Evolutionary conservation across 2,113 vertebrate species (phyloP).

Genomic region (Noctilio leporinus): DNA sequence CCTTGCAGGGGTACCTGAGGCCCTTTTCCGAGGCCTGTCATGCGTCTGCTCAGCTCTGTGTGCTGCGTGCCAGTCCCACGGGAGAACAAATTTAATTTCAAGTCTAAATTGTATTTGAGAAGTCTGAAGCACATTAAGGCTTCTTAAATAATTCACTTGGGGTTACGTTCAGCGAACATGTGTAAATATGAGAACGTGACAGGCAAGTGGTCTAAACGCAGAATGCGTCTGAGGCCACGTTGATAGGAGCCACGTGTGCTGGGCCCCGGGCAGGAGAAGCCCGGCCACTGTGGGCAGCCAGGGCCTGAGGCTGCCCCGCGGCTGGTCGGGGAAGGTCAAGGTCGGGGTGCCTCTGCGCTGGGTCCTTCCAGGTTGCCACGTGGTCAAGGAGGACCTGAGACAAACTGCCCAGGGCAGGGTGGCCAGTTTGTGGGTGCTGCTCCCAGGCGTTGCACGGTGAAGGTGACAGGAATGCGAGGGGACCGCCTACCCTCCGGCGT

Average conservation of each 20-base stretch:
- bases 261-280: conserved; percentile 38
- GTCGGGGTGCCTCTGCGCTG: accelerated
- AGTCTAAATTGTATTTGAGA: conserved; percentile 28
- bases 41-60: background rate
- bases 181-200: background rate
- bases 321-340: accelerated
- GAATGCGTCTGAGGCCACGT: conserved; percentile 33
- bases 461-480: accelerated
- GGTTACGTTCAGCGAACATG: conserved; percentile 16
- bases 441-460: background rate
- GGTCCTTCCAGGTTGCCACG: accelerated
- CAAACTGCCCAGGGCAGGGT: accelerated
- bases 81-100: conserved; percentile 37
- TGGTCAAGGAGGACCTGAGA: background rate
- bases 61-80: background rate
- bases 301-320: background rate
- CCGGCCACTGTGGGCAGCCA: background rate
- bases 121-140: background rate
- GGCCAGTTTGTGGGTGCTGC: accelerated
- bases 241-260: conserved; percentile 52
- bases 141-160: conserved; percentile 33
- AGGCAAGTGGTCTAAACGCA: conserved; percentile 43
- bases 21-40: background rate
- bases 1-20: background rate
- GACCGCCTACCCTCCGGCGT: background rate